Evolutionary conservation across 2,797 vertebrate genomes (phyloP).

Genomic region (Alcedo atthis): DNA sequence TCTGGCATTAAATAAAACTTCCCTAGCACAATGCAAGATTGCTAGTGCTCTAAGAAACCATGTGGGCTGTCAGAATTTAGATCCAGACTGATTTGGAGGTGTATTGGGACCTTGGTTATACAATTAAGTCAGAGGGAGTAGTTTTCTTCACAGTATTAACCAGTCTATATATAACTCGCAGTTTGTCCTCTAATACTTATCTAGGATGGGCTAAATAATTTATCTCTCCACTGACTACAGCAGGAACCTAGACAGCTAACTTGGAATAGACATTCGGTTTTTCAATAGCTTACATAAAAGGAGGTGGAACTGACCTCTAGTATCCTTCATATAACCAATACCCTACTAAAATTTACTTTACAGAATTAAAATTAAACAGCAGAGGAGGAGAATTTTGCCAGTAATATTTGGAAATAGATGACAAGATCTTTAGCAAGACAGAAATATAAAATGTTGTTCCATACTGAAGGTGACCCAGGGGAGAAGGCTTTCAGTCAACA

Average conservation of each 20-base stretch:
- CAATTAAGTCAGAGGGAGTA: background rate
- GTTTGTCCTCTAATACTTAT: background rate
- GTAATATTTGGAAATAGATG: background rate
- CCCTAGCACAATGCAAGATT: background rate
- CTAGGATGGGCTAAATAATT: background rate
- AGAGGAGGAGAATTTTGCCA: background rate
- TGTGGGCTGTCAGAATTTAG: background rate
- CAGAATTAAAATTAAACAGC: background rate
- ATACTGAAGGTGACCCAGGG: background rate
- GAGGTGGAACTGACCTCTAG: background rate
- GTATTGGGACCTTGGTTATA: background rate
- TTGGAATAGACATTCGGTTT: conserved; percentile 2
- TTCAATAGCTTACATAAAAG: background rate
- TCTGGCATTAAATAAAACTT: background rate
- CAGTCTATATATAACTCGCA: background rate
- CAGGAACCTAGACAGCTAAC: background rate
- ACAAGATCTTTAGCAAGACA: background rate
- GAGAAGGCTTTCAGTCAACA: background rate
- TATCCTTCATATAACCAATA: background rate
- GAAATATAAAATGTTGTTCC: background rate
- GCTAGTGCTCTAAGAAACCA: background rate
- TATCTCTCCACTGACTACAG: background rate
- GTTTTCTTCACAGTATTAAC: background rate
- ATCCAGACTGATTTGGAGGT: background rate
- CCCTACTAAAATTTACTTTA: background rate